Evolutionary conservation across 2,113 vertebrate genomes (phyloP).

Genomic region (Pica pica): DNA sequence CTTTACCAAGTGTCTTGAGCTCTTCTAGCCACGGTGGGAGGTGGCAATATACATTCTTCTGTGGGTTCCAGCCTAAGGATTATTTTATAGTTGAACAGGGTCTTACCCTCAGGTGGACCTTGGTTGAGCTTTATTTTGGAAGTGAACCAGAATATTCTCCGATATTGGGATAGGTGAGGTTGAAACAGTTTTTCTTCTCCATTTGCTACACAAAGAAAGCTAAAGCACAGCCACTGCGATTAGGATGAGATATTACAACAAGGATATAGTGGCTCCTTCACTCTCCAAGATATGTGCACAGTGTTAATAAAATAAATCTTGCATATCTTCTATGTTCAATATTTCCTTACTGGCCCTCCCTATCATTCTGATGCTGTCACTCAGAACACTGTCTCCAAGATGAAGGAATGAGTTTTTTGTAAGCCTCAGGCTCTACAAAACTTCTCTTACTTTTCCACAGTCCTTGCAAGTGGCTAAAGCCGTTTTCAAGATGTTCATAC

Average conservation of each 20-base stretch:
- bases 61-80: background rate
- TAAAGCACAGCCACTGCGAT: background rate
- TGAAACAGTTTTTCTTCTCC: background rate
- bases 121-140: background rate
- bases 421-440: background rate
- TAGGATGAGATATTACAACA: background rate
- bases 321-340: background rate
- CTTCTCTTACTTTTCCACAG: background rate
- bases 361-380: background rate
- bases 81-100: background rate
- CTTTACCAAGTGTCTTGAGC: background rate
- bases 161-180: background rate
- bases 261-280: background rate
- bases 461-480: background rate
- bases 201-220: background rate
- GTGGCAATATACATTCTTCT: background rate
- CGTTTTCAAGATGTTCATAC: background rate
- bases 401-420: background rate
- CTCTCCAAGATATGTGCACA: background rate
- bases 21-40: background rate
- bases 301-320: background rate
- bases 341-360: background rate
- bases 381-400: background rate
- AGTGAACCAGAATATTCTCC: background rate
- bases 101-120: background rate